Conservation (phyloP, 2,113 vertebrate species). For the Loxodonta africana region DNA sequence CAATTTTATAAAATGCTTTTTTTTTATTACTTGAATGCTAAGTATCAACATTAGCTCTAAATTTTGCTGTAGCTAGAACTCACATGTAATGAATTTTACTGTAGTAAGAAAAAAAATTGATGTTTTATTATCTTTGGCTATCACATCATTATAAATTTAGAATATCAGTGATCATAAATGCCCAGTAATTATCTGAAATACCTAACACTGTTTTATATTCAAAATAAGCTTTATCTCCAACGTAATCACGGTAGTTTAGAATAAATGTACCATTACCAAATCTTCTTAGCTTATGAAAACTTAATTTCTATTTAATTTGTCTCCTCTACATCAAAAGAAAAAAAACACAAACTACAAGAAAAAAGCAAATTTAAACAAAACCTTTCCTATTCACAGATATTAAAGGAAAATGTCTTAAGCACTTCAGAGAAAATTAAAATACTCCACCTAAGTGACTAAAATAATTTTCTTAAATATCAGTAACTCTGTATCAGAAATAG, state of each 20-base stretch:
- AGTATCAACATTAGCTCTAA: background rate
- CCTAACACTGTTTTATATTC: constrained; percentile 45
- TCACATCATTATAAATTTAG: constrained; percentile 10
- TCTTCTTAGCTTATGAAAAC: constrained; percentile 19
- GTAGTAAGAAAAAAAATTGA: background rate
- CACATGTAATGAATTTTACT: background rate
- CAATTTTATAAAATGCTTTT: background rate
- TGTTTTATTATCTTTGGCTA: background rate
- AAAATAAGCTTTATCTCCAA: constrained; percentile 46
- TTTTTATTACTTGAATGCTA: background rate
- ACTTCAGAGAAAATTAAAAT: constrained; percentile 17
- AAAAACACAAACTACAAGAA: background rate
- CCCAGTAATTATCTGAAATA: constrained; percentile 61
- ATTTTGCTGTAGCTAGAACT: constrained; percentile 24
- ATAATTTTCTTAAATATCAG: constrained; percentile 44
- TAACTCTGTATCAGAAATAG: constrained; percentile 43
- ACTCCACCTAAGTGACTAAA: background rate
- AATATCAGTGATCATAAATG: background rate
- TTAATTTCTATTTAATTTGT: background rate
- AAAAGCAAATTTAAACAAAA: constrained; percentile 56
- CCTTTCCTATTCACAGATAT: background rate
- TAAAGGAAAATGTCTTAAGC: constrained; percentile 2
- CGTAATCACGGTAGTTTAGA: background rate
- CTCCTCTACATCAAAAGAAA: background rate
- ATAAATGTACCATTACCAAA: background rate